Conservation (phyloP, 2,797 vertebrate genomes). For the Urophycis tenuis region DNA sequence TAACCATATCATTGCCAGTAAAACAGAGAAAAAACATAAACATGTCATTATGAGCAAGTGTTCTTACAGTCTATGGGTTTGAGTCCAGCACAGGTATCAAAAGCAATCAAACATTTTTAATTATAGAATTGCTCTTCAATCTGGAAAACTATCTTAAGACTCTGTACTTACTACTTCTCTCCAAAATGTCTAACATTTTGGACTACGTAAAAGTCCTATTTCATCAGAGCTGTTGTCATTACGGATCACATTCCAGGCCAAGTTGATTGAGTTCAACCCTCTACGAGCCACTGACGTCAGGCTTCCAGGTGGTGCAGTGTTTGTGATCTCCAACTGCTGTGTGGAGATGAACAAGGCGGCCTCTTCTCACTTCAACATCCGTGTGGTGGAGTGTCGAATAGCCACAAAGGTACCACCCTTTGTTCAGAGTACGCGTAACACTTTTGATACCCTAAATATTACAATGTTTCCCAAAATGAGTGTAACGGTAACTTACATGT, state of each 20-base stretch:
- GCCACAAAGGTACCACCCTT: slow-evolving; percentile 83
- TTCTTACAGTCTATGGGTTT: neutral
- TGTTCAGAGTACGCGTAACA: neutral
- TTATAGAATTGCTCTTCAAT: neutral
- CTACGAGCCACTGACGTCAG: slow-evolving; percentile 84
- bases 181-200: neutral
- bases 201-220: neutral
- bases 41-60: neutral
- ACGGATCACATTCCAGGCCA: slow-evolving; percentile 76
- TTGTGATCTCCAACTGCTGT: slow-evolving; percentile 96
- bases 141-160: neutral
- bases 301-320: slow-evolving; percentile 83
- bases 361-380: slow-evolving; percentile 90
- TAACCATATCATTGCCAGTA: neutral
- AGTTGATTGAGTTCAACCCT: slow-evolving; percentile 93
- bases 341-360: slow-evolving; percentile 98
- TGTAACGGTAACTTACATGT: neutral
- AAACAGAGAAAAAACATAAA: neutral
- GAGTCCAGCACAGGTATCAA: neutral
- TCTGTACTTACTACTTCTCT: neutral
- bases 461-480: neutral
- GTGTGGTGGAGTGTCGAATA: slow-evolving; percentile 92
- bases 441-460: neutral
- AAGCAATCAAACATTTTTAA: neutral
- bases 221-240: slow-evolving; percentile 7